Evolutionary conservation across 2,113 vertebrate genomes (phyloP), one percentile per base, ranked within the genome.

Genomic region (Sinocyclocheilus anshuiensis): DNA sequence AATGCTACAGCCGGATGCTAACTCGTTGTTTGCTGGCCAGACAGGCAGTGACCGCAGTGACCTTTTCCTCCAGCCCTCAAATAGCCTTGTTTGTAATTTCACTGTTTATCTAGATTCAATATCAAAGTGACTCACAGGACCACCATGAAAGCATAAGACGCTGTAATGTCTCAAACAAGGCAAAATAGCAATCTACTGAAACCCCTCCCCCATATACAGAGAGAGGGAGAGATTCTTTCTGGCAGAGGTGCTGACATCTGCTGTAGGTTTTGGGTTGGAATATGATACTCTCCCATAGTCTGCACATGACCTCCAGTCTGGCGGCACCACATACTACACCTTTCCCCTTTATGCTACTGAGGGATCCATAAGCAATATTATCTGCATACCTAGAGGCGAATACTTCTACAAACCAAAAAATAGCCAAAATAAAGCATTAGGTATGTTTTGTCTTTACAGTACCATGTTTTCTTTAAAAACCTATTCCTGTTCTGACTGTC

Each of bases 221-320:
- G 74, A 76, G 76, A 88, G 29, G 81, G 74, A 84, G 71, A 87
- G 83, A 89, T 92, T 94, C 93, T 92, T 89, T 92, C 90, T 78
- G 89, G 89, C 61, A 90, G 92, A 93, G 93, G 95, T 94, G 94
- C 91, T 95, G 94, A 96, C 94, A 96, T 95, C 93, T 94, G 94
- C 93, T 94, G 91, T 92, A 92, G 92, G 92, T 90, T 90, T 92
- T 93, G 90, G 89, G 92, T 59, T 95, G 94, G 94, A 95, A 96
- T 93, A 93, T 92, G 94, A 96, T 94, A 93, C 92, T 91, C 87
- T 90, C 92, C 91, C 92, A 95, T 93, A 92, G 91, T 88, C 86
- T 90, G 92, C 90, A 91, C 78, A 85, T 67, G 48, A 80, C 45
- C 87, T 89, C 84, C 77, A 79, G 69, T 84, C 85, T 84, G 75